phyloP scores from a whole-genome alignment of 2,888 invertebrate genomes.

The Arge pagana region DNA sequence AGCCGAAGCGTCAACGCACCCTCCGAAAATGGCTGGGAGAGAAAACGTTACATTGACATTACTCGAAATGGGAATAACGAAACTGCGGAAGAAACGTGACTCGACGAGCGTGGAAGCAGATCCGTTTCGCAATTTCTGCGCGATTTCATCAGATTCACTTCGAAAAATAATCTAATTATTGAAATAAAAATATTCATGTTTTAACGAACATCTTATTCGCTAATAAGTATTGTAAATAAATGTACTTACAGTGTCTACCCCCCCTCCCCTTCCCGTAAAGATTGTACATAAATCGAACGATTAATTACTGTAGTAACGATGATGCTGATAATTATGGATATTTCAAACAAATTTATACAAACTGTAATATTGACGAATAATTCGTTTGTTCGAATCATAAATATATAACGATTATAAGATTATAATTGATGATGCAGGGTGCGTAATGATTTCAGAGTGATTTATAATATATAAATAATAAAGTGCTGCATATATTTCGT shows the following conservation, averaged over 20 bases:
- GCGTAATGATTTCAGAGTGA: too few relatives aligned
- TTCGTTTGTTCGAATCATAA: too few relatives aligned
- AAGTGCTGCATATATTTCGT: too few relatives aligned
- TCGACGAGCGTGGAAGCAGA: constrained; percentile 17
- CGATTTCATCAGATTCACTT: constrained; percentile 5
- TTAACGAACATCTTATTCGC: constrained; percentile 27
- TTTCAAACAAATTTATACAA: too few relatives aligned
- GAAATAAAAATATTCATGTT: constrained; percentile 42
- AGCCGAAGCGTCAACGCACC: too few relatives aligned
- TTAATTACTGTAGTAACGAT: constrained; percentile 6
- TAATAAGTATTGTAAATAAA: constrained; percentile 58
- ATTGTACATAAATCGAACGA: constrained; percentile 51
- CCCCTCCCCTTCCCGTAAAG: too few relatives aligned
- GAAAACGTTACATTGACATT: constrained; percentile 35
- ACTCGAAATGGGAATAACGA: constrained; percentile 31
- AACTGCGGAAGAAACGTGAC: constrained; percentile 26
- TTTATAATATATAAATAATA: too few relatives aligned
- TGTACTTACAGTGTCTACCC: constrained; percentile 59
- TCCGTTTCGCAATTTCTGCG: constrained; percentile 16
- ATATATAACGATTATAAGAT: too few relatives aligned
- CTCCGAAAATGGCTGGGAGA: constrained; percentile 51
- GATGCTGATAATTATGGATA: constrained; percentile 1
- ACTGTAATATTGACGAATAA: too few relatives aligned
- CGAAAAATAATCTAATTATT: constrained; percentile 27
- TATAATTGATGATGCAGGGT: too few relatives aligned